Evolutionary conservation across 2,113 vertebrate species (phyloP).

Genomic region (Symphodus melops): DNA sequence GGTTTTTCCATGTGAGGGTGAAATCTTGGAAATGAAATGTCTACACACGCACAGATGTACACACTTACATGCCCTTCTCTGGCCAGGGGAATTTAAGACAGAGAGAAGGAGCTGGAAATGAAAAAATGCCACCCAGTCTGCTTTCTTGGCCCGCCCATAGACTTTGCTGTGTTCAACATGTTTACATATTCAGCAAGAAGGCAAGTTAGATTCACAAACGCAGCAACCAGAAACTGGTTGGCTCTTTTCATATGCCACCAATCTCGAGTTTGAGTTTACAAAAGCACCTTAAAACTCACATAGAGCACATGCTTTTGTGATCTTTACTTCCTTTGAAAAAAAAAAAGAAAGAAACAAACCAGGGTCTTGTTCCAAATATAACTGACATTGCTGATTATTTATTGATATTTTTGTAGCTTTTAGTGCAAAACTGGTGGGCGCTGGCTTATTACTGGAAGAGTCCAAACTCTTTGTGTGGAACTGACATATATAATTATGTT

Average conservation of each 20-base stretch:
- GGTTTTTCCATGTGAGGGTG: constrained; percentile 58
- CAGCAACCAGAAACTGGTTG: constrained; percentile 72
- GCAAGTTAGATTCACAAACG: constrained; percentile 81
- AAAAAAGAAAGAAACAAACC: constrained; percentile 75
- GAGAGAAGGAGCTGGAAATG: constrained; percentile 53
- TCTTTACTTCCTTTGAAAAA: constrained; percentile 78
- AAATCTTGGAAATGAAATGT: constrained; percentile 62
- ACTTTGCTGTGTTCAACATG: constrained; percentile 83
- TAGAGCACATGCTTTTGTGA: constrained; percentile 82
- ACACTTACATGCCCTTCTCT: constrained; percentile 58
- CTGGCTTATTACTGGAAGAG: constrained; percentile 83
- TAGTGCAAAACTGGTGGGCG: constrained; percentile 80
- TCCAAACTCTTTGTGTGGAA: constrained; percentile 75
- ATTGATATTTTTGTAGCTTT: constrained; percentile 81
- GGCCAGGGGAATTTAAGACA: constrained; percentile 55
- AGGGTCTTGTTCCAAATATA: constrained; percentile 84
- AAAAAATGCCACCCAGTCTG: constrained; percentile 70
- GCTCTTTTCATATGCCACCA: constrained; percentile 62
- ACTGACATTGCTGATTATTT: constrained; percentile 82
- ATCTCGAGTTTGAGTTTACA: constrained; percentile 80
- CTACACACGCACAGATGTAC: constrained; percentile 41
- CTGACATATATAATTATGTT: constrained; percentile 82
- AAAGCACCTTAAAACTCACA: constrained; percentile 86
- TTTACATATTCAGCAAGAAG: constrained; percentile 85
- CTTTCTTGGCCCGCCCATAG: constrained; percentile 69